Base-by-base conservation (phyloP, 2,113 vertebrate species). In the Leiothrix lutea region DNA sequence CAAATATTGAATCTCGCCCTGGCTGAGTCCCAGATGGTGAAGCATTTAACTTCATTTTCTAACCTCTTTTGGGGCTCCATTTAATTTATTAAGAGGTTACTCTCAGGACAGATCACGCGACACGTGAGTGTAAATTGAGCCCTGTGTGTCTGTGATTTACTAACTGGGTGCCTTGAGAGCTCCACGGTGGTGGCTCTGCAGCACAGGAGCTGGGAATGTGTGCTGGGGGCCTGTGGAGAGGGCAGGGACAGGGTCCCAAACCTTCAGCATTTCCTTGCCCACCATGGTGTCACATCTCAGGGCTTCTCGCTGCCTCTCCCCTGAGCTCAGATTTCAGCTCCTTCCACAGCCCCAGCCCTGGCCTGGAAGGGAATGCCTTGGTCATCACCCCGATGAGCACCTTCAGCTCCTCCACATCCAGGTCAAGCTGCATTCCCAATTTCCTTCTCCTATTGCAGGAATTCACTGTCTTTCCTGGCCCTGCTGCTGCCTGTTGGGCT, bases 31-130 rank as follows among this genome's bases (percentile, higher is more conserved):
- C 94, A 96, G 92, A 93, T 85, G 94, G 94, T 71, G 77, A 93
- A 94, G 89, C 94, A 94, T 84, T 95, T 95, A 95, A 95, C 92
- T 96, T 94, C 38, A 81, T 96, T 96, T 95, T 88, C 88, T 95
- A 92, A 88, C 82, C 93, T 90, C 86, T 96, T 97, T 95, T 83
- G 95, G 77, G 92, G 75, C 82, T 83, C 51, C 1, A 8, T 94
- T 90, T 93, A 94, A 96, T 95, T 96, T 95, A 93, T 93, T 84
- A 93, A 92, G 88, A 88, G 92, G 85, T 96, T 93, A 9, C 67
- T 94, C 94, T 96, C 95, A 96, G 93, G 90, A 94, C 90, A 90
- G 85, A 94, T 90, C 94, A 92, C 0, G 1, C 80, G 8, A 80
- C 88, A 80, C 35, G 0, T 56, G 31, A 45, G 81, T 83, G 92